Evolutionary conservation across 2,888 invertebrate genomes (phyloP), one percentile per base, ranked within the genome.

Genomic region (Eremobia ochroleuca): DNA sequence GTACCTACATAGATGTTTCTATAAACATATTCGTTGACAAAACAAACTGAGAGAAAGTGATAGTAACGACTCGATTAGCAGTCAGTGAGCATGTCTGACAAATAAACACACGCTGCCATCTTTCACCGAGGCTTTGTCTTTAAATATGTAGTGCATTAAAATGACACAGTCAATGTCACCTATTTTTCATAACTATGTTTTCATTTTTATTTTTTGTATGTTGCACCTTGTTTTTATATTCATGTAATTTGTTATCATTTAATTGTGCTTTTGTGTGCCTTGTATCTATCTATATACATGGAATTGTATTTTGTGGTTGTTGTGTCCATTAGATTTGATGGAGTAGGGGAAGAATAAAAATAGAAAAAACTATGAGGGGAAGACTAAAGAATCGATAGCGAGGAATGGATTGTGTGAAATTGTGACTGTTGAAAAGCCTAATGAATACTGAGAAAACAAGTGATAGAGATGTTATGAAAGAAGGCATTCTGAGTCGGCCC

Each of bases 61-160:
- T 62, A 76, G 79, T 79, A 71, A 74, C 59, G 55, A 40, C 55
- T 13, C 79, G 73, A 81, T 90, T 90, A 86, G 85, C 67, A 91
- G 87, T 85, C 90, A 85, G 70, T 52, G 58, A 73, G 87, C 89
- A 85, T 87, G 78, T 82, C 85, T 76, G 73, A 82, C 81, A 87
- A 89, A 89, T 86, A 86, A 87, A 83, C 77, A 66, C 40, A 66
- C 72, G 52, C 61, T 4, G 43, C 43, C 69, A 69, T 83, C 82
- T 81, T 81, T 82, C 81, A 79, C 81, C 69, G 3, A 9, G 64
- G 13, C 84, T 79, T 84, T 87, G 87, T 85, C 55, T 83, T 73
- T 43, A 52, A 76, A 58, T 77, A 85, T 85, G 79, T 82, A 68
- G 79, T 76, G 72, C 76, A 61, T 85, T 73, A 71, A 73, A 78